These are phyloP conservation scores for Nemapogon koenigi DNA, from an alignment of 2,888 invertebrate species.

Conservation along the genomic window DNA sequence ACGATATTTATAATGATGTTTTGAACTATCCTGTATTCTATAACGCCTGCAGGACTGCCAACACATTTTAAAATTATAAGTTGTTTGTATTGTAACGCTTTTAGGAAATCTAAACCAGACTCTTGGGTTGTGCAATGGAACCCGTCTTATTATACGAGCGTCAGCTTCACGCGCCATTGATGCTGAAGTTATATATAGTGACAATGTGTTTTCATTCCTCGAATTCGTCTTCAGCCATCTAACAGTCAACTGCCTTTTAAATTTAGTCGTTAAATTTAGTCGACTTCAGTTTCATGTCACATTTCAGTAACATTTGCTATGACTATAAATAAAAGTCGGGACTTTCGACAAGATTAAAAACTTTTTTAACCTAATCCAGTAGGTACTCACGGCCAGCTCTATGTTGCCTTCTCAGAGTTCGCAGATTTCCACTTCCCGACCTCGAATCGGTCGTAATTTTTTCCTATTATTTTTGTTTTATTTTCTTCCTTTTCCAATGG, in stretches of 20 bases:
- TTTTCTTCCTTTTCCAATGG: too few species aligned
- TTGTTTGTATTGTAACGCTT: not conserved
- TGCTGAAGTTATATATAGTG: conserved; percentile 14
- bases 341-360: conserved; percentile 13
- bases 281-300: conserved; percentile 15
- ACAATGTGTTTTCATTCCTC: conserved; percentile 15
- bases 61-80: not conserved
- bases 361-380: conserved; percentile 14
- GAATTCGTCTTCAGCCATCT: conserved; percentile 17
- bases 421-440: too few species aligned
- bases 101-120: not conserved
- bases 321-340: conserved; percentile 10
- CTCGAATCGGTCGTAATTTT: too few species aligned
- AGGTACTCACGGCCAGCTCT: conserved; percentile 7
- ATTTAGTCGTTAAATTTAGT: too few species aligned
- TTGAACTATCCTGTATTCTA: not conserved
- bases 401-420: conserved; percentile 6
- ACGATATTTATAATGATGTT: not conserved
- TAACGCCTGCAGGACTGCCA: not conserved
- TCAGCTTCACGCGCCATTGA: conserved; percentile 15
- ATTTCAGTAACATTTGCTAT: conserved; percentile 13
- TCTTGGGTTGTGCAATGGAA: conserved; percentile 1
- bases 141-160: not conserved
- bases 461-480: too few species aligned
- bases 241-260: conserved; percentile 17